Percentiles rank a stretch among this genome's conserved stretches.
Conservation (phyloP, 2,888 invertebrate genomes). For the Hyposoter dolosus region DNA sequence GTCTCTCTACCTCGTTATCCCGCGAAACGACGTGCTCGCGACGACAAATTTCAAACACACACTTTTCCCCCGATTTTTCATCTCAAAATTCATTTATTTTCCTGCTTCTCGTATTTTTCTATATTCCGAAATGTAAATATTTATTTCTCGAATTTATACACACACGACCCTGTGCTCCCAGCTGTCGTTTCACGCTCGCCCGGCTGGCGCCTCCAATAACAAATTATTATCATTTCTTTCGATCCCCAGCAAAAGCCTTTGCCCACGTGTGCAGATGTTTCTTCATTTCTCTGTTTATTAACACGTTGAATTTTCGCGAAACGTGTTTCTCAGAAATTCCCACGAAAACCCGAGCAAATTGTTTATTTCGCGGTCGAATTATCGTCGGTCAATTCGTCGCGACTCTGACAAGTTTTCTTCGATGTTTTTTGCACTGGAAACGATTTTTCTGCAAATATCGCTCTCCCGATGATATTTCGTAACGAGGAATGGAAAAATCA, state of each 20-base stretch:
- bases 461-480: too few relatives aligned
- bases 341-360: too few relatives aligned
- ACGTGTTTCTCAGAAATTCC: not conserved
- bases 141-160: not conserved
- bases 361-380: too few relatives aligned
- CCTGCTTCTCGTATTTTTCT: not conserved
- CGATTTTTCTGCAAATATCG: too few relatives aligned
- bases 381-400: too few relatives aligned
- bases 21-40: not conserved
- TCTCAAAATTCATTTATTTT: not conserved
- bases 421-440: too few relatives aligned
- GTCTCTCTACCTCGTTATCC: slow-evolving; percentile 20
- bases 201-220: slow-evolving; percentile 80
- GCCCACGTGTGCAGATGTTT: slow-evolving; percentile 1
- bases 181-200: slow-evolving; percentile 35
- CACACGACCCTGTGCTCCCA: not conserved
- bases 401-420: too few relatives aligned
- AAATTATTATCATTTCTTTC: slow-evolving; percentile 79
- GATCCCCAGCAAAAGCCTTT: slow-evolving; percentile 42
- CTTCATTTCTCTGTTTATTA: not conserved
- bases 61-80: not conserved
- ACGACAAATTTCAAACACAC: not conserved
- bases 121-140: not conserved
- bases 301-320: not conserved
- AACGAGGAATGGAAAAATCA: not conserved